Evolutionary conservation across 1,140 invertebrate genomes (phyloP), one percentile per base, ranked within the genome.

Genomic region (Lysiphlebus fabarum): DNA sequence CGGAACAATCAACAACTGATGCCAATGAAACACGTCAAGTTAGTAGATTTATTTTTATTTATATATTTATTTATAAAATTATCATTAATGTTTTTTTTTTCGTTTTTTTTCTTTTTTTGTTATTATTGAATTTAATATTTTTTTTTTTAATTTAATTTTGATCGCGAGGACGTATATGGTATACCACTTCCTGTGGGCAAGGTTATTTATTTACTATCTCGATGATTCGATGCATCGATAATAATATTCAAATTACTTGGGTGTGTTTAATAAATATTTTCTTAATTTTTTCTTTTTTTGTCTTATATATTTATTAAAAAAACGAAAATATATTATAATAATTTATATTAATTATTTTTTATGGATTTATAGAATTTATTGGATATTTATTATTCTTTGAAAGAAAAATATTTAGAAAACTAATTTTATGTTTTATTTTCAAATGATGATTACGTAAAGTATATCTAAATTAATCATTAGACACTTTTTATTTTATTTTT

Each of bases 11-110:
- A 44, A 59, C 67, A 44, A 60, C 73, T 40, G 76, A 79, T 50
- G 65, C 72, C 51, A 70, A 73, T 58, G 73, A 78, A 40, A 72
- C 70, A 59, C 71, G 76, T 40, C 71, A 76, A 75, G 77, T 80
- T 62, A 63, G 62, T 17, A 6, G 14, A 17, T 38, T 10, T 6
- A 36, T n/a, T 50, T 50, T 14, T 53, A 6, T 42, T 33, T 7
- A 40, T 6, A 40, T 40, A 40, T 40, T 40, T 40, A 6, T 6
- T 9, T 10, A 36, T 49, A 49, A 49, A 49, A 49, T 40, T 10
- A 33, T 49, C 47, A 49, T 49, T 49, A 9, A 33, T 0, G 11
- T n/a, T 11, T 26, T 33, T 2, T 26, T 5, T n/a, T n/a, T 33
- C 8, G 33, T 49, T 36, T 9, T 6, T 8, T 10, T 9, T 7